Evolutionary conservation across 1,140 invertebrate species (phyloP).

Genomic region (Copidosoma floridanum): DNA sequence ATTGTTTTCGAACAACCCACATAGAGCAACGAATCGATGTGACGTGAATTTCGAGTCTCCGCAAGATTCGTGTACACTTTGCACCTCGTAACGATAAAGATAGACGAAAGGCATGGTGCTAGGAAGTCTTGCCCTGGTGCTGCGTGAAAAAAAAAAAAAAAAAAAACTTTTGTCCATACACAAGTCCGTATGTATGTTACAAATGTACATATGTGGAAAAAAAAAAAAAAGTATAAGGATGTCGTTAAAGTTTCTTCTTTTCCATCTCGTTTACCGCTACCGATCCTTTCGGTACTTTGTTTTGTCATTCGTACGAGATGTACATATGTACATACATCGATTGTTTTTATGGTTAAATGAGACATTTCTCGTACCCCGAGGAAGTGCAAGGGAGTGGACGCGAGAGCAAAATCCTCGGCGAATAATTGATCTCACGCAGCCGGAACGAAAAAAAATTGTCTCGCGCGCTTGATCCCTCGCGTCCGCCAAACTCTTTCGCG

Average conservation of each 20-base stretch:
- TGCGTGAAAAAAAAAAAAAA: constrained; percentile 25
- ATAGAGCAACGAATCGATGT: too few relatives aligned
- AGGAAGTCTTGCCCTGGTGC: constrained; percentile 45
- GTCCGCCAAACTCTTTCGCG: too few relatives aligned
- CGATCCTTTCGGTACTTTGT: constrained; percentile 11
- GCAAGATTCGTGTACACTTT: not conserved
- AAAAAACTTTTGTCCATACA: not conserved
- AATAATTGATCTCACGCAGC: constrained; percentile 40
- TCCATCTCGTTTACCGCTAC: constrained; percentile 1
- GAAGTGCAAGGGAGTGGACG: not conserved
- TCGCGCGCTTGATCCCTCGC: constrained; percentile 20
- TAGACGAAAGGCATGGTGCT: constrained; percentile 43
- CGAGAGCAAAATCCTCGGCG: constrained; percentile 20
- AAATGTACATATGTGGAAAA: too few relatives aligned
- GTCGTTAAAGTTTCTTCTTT: not conserved
- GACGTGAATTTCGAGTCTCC: too few relatives aligned
- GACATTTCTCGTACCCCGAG: too few relatives aligned
- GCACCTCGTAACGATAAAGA: not conserved
- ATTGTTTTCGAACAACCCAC: too few relatives aligned
- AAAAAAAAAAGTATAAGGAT: too few relatives aligned
- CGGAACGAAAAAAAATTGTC: not conserved
- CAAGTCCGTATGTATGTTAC: too few relatives aligned
- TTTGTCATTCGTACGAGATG: constrained; percentile 12
- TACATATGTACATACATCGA: constrained; percentile 2
- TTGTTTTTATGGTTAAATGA: too few relatives aligned